Evolutionary conservation across 2,113 vertebrate genomes (phyloP).

Genomic region (Sialia sialis): DNA sequence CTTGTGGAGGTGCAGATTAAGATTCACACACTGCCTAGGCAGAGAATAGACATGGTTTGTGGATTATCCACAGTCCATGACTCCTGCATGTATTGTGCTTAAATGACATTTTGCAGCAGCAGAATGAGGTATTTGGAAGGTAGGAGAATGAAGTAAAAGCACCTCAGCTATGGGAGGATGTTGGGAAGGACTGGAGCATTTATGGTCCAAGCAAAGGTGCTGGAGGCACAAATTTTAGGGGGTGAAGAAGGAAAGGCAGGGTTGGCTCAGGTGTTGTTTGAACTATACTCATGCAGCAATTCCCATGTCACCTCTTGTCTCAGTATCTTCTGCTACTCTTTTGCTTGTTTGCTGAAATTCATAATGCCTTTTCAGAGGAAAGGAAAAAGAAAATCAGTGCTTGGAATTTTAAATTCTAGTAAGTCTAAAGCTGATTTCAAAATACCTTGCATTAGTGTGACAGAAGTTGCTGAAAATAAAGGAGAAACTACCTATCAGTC

Average conservation of each 20-base stretch:
- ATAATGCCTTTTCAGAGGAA: neutral
- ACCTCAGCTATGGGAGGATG: neutral
- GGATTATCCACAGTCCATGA: neutral
- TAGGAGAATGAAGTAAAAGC: neutral
- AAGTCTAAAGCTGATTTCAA: neutral
- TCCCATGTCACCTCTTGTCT: neutral
- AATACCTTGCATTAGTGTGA: neutral
- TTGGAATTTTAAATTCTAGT: neutral
- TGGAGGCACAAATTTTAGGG: accelerated
- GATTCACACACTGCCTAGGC: neutral
- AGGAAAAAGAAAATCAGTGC: neutral
- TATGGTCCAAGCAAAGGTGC: neutral
- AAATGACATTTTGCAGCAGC: neutral
- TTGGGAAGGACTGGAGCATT: neutral
- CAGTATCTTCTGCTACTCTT: neutral
- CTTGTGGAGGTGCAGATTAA: neutral
- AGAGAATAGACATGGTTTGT: neutral
- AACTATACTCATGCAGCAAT: neutral
- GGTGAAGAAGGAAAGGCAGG: neutral
- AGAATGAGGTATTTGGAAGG: neutral
- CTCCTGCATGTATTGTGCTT: neutral
- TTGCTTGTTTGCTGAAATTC: neutral
- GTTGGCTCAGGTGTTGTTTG: neutral
- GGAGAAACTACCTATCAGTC: neutral
- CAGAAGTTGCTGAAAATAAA: neutral